phyloP scores from a whole-genome alignment of 1,140 invertebrate genomes.

The Drosophila rhopaloa region DNA sequence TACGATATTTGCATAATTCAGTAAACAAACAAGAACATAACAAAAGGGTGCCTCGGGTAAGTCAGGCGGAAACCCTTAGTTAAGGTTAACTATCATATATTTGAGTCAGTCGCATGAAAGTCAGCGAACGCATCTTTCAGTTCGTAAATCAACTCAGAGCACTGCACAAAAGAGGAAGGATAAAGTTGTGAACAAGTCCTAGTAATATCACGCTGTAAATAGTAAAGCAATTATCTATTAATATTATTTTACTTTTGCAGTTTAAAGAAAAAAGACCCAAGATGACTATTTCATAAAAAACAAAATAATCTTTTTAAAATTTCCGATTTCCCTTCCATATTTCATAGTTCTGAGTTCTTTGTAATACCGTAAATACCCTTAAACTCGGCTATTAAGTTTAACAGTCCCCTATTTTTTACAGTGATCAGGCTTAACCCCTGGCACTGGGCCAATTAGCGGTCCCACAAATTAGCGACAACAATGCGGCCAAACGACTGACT shows the following conservation, averaged over 20 bases:
- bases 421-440: constrained; percentile 13
- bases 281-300: too few species aligned
- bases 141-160: constrained; percentile 5
- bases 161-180: neutral
- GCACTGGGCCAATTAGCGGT: constrained; percentile 38
- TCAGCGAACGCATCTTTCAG: neutral
- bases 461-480: constrained; percentile 37
- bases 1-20: constrained; percentile 58
- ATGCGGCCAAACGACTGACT: constrained; percentile 53
- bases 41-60: constrained; percentile 5
- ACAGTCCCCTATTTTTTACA: neutral
- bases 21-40: constrained; percentile 36
- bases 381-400: neutral
- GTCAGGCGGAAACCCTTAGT: constrained; percentile 12
- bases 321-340: too few species aligned
- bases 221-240: too few species aligned
- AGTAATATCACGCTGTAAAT: neutral
- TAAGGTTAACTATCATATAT: neutral
- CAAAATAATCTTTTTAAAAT: too few species aligned
- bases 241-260: too few species aligned
- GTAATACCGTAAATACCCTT: too few species aligned
- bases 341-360: too few species aligned
- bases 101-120: neutral
- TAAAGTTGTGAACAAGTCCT: neutral
- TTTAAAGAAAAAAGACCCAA: too few species aligned